These are phyloP conservation scores for Miichthys miiuy DNA, from an alignment of 2,797 vertebrate species.

Conservation along the genomic window DNA sequence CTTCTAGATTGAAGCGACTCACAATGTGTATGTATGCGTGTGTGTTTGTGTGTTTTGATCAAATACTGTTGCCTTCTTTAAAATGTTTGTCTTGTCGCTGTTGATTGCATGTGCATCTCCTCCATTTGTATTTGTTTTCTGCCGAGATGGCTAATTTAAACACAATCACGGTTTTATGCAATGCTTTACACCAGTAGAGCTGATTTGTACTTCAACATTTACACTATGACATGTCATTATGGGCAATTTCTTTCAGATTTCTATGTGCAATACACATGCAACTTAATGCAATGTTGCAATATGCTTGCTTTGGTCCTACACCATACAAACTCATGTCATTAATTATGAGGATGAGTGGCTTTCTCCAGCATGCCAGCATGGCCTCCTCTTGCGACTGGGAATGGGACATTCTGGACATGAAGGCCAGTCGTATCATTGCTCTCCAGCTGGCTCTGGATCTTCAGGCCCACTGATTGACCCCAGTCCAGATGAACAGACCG, in stretches of 20 bases:
- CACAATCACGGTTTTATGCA: constrained; percentile 22
- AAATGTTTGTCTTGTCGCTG: constrained; percentile 47
- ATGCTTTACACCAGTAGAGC: constrained; percentile 38
- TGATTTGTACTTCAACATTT: constrained; percentile 50
- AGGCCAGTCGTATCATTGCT: constrained; percentile 74
- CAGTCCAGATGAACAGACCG: constrained; percentile 78
- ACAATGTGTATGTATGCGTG: constrained; percentile 42
- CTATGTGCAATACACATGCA: constrained; percentile 6
- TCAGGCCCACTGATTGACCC: constrained; percentile 73
- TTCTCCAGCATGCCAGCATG: constrained; percentile 66
- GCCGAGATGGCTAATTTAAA: constrained; percentile 57
- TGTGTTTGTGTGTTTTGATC: constrained; percentile 42
- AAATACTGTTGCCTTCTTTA: constrained; percentile 43
- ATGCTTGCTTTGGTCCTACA: constrained; percentile 56
- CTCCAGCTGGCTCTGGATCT: constrained; percentile 81
- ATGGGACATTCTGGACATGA: constrained; percentile 78
- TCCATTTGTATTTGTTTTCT: constrained; percentile 63
- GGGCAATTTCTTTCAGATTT: constrained; percentile 25
- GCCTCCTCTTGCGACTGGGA: constrained; percentile 69
- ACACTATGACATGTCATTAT: constrained; percentile 27
- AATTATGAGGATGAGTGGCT: constrained; percentile 75
- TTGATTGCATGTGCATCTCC: constrained; percentile 55
- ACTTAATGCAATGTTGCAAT: constrained; percentile 35
- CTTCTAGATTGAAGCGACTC: constrained; percentile 58
- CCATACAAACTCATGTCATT: constrained; percentile 67